phyloP scores from a whole-genome alignment of 1,140 invertebrate genomes.

The Megathymus violae region DNA sequence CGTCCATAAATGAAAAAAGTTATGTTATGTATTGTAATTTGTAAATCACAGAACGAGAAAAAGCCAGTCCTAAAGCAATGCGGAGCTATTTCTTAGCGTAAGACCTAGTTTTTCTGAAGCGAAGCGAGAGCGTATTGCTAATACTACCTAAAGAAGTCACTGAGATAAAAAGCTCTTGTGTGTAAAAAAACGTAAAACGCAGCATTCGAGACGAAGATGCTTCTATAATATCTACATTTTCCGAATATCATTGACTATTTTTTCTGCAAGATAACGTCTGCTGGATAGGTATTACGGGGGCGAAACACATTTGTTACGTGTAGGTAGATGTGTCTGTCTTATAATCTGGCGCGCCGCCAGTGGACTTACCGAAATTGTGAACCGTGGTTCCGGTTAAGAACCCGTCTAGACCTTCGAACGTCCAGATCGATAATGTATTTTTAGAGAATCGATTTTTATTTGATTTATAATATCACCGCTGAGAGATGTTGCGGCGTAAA shows the following conservation, averaged over 20 bases:
- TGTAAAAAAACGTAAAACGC: no score
- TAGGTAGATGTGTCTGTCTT: constrained; percentile 29
- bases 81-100: no score
- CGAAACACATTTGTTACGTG: constrained; percentile 24
- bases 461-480: constrained; percentile 1
- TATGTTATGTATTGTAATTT: no score
- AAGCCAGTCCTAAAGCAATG: no score
- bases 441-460: constrained; percentile 22
- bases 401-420: constrained; percentile 26
- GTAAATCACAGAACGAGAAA: no score
- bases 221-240: no score
- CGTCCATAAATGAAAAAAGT: no score
- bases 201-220: no score
- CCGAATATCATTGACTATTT: constrained; percentile 14
- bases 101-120: no score
- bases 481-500: constrained; percentile 5
- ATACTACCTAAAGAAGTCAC: no score
- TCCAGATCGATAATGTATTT: constrained; percentile 23
- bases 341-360: constrained; percentile 23
- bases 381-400: constrained; percentile 31
- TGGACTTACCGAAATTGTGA: constrained; percentile 20
- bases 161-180: no score
- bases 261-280: constrained; percentile 21
- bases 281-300: constrained; percentile 27
- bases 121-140: no score